Base-by-base conservation (phyloP, 1,140 invertebrate species). In the Heliconius nattereri region DNA sequence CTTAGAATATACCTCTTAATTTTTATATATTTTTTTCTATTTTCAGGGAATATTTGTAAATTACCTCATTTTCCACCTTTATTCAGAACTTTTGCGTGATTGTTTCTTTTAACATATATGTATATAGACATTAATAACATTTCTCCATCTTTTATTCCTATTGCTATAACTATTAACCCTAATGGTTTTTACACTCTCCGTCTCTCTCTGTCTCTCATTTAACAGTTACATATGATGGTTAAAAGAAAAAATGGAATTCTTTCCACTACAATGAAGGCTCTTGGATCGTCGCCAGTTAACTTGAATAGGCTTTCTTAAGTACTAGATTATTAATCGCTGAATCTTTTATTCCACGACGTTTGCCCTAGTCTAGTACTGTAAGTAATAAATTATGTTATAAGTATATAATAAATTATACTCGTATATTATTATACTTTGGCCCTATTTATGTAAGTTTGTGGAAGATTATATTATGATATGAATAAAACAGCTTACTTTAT, bases 301-400 rank as follows among this genome's bases (percentile, higher is more conserved):
- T 66, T 66, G 23, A 66, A 29, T 26, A 29, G 26, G 26, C n/a
- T 26, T 11, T 66, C 60, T 66, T 66, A 66, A 66, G 60, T 13
- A 66, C 60, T 66, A 66, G 60, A 66, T 66, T 66, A 66, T 29
- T 66, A 66, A 66, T 66, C 29, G 60, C 60, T 66, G 26, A 66
- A 66, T 66, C 60, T 66, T 66, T 26, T 66, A 26, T 66, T 66
- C 60, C 13, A 66, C 23, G 26, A 66, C 60, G 60, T 66, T 29
- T 66, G 26, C 23, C 13, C 26, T 16, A n/a, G 60, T 66, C 60
- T 66, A 66, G 60, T 66, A 16, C 3, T 66, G 26, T 66, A 11
- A 13, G 26, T 66, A 16, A 66, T 66, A 66, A 26, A 66, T 29
- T 29, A 66, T 29, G 13, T 66, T 66, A 66, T 29, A 66, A 66